Conservation (phyloP, 2,888 invertebrate genomes). For the Slavum lentiscoides region DNA sequence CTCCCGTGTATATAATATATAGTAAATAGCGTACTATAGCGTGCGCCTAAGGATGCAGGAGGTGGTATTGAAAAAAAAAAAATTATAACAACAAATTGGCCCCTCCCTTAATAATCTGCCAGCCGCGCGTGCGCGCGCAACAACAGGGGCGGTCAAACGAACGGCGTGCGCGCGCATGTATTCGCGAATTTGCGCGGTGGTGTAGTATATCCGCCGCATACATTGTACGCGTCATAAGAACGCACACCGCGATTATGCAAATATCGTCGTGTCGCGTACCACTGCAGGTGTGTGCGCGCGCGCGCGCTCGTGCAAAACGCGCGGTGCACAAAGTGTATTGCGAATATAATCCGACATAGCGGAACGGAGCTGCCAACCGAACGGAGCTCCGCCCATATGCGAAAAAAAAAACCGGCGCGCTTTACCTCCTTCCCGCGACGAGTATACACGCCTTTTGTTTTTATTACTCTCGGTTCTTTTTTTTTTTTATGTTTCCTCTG, state of each 20-base stretch:
- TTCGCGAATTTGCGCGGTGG: not conserved
- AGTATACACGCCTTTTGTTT: constrained; percentile 29
- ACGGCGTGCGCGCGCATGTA: not conserved
- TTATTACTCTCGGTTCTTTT: not conserved
- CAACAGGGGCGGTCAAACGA: not conserved
- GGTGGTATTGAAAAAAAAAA: too few species aligned
- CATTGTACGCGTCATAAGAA: too few species aligned
- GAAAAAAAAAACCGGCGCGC: constrained; percentile 11
- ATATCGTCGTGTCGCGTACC: not conserved
- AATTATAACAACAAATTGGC: too few species aligned
- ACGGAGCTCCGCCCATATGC: constrained; percentile 39
- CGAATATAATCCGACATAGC: constrained; percentile 47
- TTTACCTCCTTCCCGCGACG: constrained; percentile 33
- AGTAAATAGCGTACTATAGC: too few species aligned
- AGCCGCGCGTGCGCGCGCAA: not conserved
- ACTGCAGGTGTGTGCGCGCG: not conserved
- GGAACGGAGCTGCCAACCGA: constrained; percentile 44
- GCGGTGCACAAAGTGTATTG: not conserved
- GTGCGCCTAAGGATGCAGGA: too few species aligned
- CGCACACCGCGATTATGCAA: not conserved
- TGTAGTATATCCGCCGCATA: too few species aligned
- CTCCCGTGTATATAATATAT: too few species aligned
- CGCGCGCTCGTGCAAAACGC: not conserved
- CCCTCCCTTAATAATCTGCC: too few species aligned
- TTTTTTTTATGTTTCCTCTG: not conserved